Percentiles rank a stretch among this genome's conserved stretches.
Conservation (phyloP, 2,113 vertebrate species). For the Acanthisitta chloris region DNA sequence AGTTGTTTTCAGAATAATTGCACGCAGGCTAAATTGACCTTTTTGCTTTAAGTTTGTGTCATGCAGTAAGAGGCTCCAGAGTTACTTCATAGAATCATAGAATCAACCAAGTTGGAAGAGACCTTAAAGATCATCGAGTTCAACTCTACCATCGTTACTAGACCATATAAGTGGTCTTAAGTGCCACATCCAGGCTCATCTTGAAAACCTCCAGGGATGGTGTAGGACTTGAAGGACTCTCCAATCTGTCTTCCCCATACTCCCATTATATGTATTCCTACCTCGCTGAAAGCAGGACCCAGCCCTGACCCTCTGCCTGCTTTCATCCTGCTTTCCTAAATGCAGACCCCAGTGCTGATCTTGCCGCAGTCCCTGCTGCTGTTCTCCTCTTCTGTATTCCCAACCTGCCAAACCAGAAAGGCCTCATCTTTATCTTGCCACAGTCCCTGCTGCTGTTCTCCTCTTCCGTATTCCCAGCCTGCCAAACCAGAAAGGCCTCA, state of each 20-base stretch:
- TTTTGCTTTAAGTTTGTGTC: not conserved
- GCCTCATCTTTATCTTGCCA: not conserved
- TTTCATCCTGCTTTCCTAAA: not conserved
- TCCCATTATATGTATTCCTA: not conserved
- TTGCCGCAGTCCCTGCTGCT: not conserved
- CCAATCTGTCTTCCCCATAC: not conserved
- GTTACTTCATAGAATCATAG: no score
- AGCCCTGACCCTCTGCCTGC: rapidly evolving
- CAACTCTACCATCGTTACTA: no score
- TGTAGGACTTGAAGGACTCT: not conserved
- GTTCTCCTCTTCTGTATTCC: not conserved
- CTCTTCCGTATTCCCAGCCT: not conserved
- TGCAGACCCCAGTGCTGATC: not conserved
- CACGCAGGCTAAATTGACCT: not conserved
- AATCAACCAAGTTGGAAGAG: no score
- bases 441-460: rapidly evolving
- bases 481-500: not conserved
- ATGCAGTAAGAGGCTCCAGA: not conserved
- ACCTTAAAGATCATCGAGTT: no score
- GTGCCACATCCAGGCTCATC: no score
- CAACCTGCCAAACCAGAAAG: not conserved
- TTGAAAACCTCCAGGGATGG: no score
- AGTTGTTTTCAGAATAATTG: not conserved
- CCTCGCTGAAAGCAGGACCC: not conserved
- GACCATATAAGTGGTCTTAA: no score